phyloP scores from a whole-genome alignment of 2,113 vertebrate species.

The Ailurus styani region DNA sequence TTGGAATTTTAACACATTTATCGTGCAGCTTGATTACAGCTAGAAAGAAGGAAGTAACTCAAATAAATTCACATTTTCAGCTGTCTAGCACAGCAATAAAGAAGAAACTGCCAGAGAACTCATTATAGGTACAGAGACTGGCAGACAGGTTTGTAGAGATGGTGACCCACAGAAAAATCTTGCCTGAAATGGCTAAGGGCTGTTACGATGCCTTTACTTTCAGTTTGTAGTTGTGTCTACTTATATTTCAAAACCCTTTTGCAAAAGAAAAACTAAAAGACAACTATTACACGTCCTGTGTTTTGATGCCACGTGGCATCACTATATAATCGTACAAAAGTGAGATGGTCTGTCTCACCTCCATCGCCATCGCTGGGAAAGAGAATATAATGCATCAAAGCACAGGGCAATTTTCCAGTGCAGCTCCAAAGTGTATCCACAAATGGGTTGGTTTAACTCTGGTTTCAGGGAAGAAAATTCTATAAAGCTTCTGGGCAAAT shows the following conservation, averaged over 20 bases:
- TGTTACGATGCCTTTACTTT: neutral
- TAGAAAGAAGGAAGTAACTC: slow-evolving; percentile 22
- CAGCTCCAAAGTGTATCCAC: neutral
- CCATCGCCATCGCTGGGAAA: neutral
- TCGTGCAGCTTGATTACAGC: slow-evolving; percentile 15
- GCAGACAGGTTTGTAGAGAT: neutral
- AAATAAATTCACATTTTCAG: neutral
- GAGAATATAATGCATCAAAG: neutral
- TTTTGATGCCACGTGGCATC: neutral
- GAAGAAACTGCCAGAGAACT: neutral
- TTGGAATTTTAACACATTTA: slow-evolving; percentile 62
- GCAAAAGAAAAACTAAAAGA: neutral
- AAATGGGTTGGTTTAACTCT: neutral
- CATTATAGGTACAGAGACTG: neutral
- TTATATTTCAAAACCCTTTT: neutral
- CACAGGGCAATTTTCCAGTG: neutral
- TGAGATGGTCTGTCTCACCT: neutral
- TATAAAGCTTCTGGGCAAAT: neutral
- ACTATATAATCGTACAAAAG: neutral
- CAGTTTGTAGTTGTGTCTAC: neutral
- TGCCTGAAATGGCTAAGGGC: neutral
- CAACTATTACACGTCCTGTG: neutral
- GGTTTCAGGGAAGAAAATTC: neutral
- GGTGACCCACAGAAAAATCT: neutral
- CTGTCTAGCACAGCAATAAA: neutral